phyloP scores from a whole-genome alignment of 1,140 invertebrate species.

The Diabrotica undecimpunctata region DNA sequence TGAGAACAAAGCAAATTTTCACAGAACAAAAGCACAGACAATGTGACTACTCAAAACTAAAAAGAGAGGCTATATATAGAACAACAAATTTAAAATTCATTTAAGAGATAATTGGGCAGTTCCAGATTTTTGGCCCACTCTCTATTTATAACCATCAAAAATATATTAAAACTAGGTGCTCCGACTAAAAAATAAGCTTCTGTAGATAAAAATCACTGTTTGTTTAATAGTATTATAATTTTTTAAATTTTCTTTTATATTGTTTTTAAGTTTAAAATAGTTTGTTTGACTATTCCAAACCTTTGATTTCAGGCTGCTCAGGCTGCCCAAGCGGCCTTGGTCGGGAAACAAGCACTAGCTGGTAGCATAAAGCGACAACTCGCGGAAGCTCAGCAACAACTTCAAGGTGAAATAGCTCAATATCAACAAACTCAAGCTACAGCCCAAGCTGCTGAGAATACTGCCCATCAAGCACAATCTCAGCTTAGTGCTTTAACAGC shows the following conservation, averaged over 20 bases:
- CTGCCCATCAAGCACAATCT: constrained; percentile 33
- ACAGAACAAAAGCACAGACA: too few species aligned
- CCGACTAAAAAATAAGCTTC: background rate
- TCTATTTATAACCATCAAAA: too few species aligned
- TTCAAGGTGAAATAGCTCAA: constrained; percentile 31
- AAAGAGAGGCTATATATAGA: too few species aligned
- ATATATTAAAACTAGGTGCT: background rate
- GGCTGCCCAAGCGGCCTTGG: constrained; percentile 38
- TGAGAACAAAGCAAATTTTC: too few species aligned
- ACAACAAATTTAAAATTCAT: too few species aligned
- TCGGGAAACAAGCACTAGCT: constrained; percentile 36
- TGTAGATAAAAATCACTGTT: too few species aligned
- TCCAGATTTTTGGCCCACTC: too few species aligned
- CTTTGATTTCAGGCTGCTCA: constrained; percentile 28
- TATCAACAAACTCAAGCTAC: constrained; percentile 31
- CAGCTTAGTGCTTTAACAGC: constrained; percentile 27
- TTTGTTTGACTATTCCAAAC: background rate
- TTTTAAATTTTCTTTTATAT: too few species aligned
- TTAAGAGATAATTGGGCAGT: too few species aligned
- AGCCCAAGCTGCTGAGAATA: constrained; percentile 28
- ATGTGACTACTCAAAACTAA: too few species aligned
- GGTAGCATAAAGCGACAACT: constrained; percentile 31
- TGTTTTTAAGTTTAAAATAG: background rate
- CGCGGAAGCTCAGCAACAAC: constrained; percentile 29
- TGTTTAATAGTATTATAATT: too few species aligned